Base-by-base conservation (phyloP, 2,888 invertebrate genomes). In the Celastrina argiolus region DNA sequence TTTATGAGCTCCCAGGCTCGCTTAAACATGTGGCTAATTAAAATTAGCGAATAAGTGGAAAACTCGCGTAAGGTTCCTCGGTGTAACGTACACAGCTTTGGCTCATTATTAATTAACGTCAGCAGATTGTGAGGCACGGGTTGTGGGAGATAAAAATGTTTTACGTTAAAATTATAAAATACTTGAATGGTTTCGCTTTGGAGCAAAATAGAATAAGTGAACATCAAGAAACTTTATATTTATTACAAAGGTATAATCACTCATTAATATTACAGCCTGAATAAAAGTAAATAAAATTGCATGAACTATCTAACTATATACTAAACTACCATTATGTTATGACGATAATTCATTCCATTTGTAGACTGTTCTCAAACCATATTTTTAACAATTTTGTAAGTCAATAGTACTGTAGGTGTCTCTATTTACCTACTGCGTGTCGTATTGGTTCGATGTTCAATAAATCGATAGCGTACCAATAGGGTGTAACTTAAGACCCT, bases 71-170 rank as follows among this genome's bases (percentile, higher is more conserved):
- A 56, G 45, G 45, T 28, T n/a, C 56, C 56, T 26, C 56, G 28
- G 56, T 28, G 28, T 56, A 56, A 56, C 56, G 56, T 26, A 28
- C 28, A 28, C 26, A 56, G 56, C 28, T 56, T 56, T 56, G 6
- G 7, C 56, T 56, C 28, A 56, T 56, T 56, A 56, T 28, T 56
- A 56, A 28, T 56, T 56, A 56, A 56, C 56, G 56, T 56, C 56
- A 56, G 56, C 56, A 56, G 56, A 56, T 56, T 56, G 56, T 56
- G 45, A 10, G 45, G 28, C n/a, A 28, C 28, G 56, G 28, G 26
- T 56, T 56, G 28, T 56, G 22, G n/a, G n/a, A 26, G 22, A 18
- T 56, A 16, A 45, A 28, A 28, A 56, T 28, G 18, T 45, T 18
- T 45, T 18, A 45, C 18, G 45, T 18, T 45, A 3, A 45, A 18